Conservation (phyloP, 2,888 invertebrate species). For the Diplolepis rosae region DNA sequence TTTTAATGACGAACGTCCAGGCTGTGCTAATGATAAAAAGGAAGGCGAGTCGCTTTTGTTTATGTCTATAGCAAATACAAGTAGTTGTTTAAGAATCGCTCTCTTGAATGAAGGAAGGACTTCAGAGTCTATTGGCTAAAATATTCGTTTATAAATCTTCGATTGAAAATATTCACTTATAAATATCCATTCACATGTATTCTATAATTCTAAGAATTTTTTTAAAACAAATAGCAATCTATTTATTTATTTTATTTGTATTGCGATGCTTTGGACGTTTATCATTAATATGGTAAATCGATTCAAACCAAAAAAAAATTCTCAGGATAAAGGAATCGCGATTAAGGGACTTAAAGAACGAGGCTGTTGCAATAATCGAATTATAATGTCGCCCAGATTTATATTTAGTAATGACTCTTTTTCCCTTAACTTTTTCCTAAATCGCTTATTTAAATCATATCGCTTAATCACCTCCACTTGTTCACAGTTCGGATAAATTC, state of each 20-base stretch:
- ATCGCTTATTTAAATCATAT: not conserved
- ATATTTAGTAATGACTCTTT: constrained; percentile 1
- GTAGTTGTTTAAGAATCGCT: constrained; percentile 11
- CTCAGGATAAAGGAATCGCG: not conserved
- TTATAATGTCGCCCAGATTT: constrained; percentile 27
- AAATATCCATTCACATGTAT: constrained; percentile 42
- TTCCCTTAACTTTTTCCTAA: constrained; percentile 1
- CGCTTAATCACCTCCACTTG: not conserved
- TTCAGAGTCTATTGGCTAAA: not conserved
- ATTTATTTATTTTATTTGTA: constrained; percentile 24
- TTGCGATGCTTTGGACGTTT: constrained; percentile 20
- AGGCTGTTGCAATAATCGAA: constrained; percentile 25
- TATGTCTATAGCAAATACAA: constrained; percentile 19
- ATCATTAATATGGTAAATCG: constrained; percentile 7
- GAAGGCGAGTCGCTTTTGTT: too few relatives aligned
- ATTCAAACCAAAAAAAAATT: not conserved
- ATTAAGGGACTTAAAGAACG: constrained; percentile 8
- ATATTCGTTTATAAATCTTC: not conserved
- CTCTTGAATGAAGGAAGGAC: not conserved
- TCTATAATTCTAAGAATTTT: too few relatives aligned
- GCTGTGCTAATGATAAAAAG: constrained; percentile 47
- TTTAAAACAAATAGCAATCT: constrained; percentile 21
- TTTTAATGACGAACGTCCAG: constrained; percentile 40
- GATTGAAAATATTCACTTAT: constrained; percentile 33
- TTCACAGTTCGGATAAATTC: not conserved